These are phyloP conservation scores for Cyrtonyx montezumae DNA, from an alignment of 2,113 vertebrate species.

Conservation along the genomic window DNA sequence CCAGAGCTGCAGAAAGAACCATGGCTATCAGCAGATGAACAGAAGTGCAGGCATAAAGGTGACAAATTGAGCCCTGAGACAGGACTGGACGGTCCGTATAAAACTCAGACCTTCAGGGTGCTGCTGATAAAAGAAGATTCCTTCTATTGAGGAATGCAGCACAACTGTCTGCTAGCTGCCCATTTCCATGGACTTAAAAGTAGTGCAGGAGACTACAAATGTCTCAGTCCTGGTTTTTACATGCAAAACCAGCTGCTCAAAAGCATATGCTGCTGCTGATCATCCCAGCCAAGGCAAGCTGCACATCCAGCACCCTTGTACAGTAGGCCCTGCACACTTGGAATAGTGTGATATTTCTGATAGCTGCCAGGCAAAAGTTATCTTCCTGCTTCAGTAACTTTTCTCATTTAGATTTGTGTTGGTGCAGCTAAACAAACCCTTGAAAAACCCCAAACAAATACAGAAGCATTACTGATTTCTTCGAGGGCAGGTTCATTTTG, in stretches of 20 bases:
- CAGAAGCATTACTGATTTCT: constrained; percentile 30
- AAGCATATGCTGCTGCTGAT: background rate
- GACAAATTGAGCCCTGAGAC: background rate
- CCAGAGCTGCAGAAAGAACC: background rate
- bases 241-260: background rate
- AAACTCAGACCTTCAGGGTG: background rate
- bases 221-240: background rate
- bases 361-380: background rate
- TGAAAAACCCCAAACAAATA: background rate
- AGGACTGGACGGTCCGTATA: background rate
- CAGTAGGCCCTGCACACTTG: background rate
- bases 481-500: background rate
- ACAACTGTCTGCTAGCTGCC: background rate
- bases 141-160: background rate
- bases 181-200: background rate
- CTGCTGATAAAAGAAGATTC: background rate
- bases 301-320: background rate
- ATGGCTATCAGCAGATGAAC: background rate
- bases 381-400: background rate
- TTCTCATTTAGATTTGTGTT: background rate
- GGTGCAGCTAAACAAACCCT: background rate
- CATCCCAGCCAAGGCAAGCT: background rate
- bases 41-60: background rate
- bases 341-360: background rate
- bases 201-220: background rate